A percentile compares a stretch with the other conserved stretches of the same genome.
phyloP scores from a whole-genome alignment of 2,113 vertebrate genomes.

The Sturnus vulgaris region DNA sequence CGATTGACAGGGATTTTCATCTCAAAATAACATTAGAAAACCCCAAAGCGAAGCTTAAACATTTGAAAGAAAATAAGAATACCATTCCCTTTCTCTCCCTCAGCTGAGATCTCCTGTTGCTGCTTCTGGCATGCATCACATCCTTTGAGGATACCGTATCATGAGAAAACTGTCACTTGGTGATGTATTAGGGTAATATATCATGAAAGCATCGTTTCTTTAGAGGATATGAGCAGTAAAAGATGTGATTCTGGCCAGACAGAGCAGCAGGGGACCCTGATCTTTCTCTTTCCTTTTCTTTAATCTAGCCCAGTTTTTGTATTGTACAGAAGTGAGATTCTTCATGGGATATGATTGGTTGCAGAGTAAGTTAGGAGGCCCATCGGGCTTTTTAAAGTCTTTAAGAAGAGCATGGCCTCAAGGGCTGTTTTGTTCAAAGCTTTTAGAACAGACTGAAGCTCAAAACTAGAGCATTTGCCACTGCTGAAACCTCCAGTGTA shows the following conservation, averaged over 20 bases:
- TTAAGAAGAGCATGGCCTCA: slow-evolving; percentile 70
- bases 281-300: slow-evolving; percentile 70
- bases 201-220: slow-evolving; percentile 72
- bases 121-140: slow-evolving; percentile 65
- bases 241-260: slow-evolving; percentile 75
- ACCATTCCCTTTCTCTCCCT: not conserved
- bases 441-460: slow-evolving; percentile 23
- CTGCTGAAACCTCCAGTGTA: slow-evolving; percentile 44
- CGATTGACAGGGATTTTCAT: not conserved
- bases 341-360: slow-evolving; percentile 83
- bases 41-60: not conserved
- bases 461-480: slow-evolving; percentile 25
- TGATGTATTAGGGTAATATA: slow-evolving; percentile 73
- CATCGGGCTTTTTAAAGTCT: slow-evolving; percentile 76
- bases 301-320: slow-evolving; percentile 73
- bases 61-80: slow-evolving; percentile 7
- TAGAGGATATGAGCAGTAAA: slow-evolving; percentile 70
- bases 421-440: slow-evolving; percentile 75
- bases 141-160: slow-evolving; percentile 69
- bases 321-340: slow-evolving; percentile 76
- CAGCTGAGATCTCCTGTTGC: slow-evolving; percentile 45
- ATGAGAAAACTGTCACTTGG: slow-evolving; percentile 69
- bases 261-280: slow-evolving; percentile 67
- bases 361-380: slow-evolving; percentile 76
- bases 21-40: not conserved